A percentile compares a stretch with the other conserved stretches of the same genome.
Conservation (phyloP, 2,888 invertebrate genomes). For the Apamea epomidion region DNA sequence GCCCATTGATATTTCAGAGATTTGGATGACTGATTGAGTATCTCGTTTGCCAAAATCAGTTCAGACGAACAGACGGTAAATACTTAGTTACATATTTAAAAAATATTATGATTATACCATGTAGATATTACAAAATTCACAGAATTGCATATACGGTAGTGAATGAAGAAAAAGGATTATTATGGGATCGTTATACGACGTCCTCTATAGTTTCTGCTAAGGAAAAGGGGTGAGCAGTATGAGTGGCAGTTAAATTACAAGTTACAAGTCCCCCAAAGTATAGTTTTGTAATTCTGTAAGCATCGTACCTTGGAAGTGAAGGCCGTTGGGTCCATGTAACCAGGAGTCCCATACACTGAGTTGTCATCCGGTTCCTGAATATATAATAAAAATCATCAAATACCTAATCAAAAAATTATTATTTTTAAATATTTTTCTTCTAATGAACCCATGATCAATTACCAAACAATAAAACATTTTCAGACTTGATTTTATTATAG, state of each 20-base stretch:
- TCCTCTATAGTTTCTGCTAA: not conserved
- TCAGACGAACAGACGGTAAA: not conserved
- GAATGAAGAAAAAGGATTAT: not conserved
- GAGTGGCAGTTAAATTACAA: not conserved
- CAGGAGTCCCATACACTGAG: slow-evolving; percentile 93
- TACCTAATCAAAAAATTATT: not conserved
- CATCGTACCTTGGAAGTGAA: slow-evolving; percentile 92
- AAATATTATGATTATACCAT: not conserved
- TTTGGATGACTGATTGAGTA: not conserved
- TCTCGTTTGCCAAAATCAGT: not conserved
- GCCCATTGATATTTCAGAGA: not conserved
- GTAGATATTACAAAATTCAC: not conserved
- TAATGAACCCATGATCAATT: too few species aligned
- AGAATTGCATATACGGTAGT: not conserved
- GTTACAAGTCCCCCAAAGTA: not conserved
- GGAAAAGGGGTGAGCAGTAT: not conserved
- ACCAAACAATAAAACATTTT: too few species aligned
- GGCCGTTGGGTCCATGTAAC: slow-evolving; percentile 95
- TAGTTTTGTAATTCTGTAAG: not conserved
- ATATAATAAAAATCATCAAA: slow-evolving; percentile 27
- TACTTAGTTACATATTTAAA: not conserved
- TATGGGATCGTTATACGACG: not conserved
- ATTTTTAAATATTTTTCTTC: not conserved
- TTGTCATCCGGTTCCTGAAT: slow-evolving; percentile 92
- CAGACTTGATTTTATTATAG: not conserved